Evolutionary conservation across 2,888 invertebrate genomes (phyloP), one percentile per base, ranked within the genome.

Genomic region (Saturnia pavonia): DNA sequence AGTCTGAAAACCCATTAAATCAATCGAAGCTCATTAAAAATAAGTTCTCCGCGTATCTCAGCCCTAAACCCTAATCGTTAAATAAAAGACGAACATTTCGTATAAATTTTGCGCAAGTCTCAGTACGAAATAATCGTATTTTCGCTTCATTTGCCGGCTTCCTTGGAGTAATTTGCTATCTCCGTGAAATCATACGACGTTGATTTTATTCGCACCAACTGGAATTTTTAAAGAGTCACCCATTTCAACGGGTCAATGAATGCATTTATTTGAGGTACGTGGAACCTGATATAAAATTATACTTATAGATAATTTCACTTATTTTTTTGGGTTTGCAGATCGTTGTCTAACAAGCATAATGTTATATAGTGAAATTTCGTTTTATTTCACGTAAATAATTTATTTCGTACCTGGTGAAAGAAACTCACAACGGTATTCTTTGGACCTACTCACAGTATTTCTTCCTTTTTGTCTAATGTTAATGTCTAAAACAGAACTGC

Each of bases 61-160:
- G 69, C 72, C 72, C 76, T 70, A 68, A 57, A 68, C 75, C 79
- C 71, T 70, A 75, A 75, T 80, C 83, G 82, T 86, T 86, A 86
- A 86, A 88, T 86, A 87, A 88, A 85, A 82, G 79, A 82, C 81
- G 80, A 83, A 79, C 82, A 85, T 85, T 88, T 79, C 80, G 85
- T 83, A 85, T 87, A 89, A 86, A 88, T 88, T 88, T 88, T 85
- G 57, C 85, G 81, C 87, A 78, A 85, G 82, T 82, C 84, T 81
- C 85, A 80, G 81, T 80, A 83, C 81, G 84, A 89, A 88, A 90
- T 91, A 91, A 91, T 91, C 88, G 84, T 85, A 86, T 91, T 91
- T 82, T 83, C 85, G 87, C 86, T 88, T 89, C 89, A 91, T 91
- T 91, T 90, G 85, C 78, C 77, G 70, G 80, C 85, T 87, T 89